Conservation (phyloP, 2,113 vertebrate species). For the Bujurquina vittata region DNA sequence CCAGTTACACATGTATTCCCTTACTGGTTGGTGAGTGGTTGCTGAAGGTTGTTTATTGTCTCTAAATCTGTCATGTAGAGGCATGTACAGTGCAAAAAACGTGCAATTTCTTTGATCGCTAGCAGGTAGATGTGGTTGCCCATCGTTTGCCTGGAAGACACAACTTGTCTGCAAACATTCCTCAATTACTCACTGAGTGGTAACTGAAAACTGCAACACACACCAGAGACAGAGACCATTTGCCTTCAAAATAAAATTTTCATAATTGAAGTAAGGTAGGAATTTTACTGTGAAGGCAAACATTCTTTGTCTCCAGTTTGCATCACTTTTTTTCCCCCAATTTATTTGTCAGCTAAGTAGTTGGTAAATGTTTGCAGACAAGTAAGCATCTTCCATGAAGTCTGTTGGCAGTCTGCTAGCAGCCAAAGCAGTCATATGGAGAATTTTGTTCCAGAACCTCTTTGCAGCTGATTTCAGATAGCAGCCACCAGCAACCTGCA, state of each 20-base stretch:
- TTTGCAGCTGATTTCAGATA: background rate
- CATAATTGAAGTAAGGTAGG: too few species aligned
- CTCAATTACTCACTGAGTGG: background rate
- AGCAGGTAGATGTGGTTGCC: background rate
- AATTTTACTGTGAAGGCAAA: too few species aligned
- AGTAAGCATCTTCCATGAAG: fast-evolving
- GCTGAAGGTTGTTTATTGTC: background rate
- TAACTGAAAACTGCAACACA: background rate
- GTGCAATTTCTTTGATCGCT: too few species aligned
- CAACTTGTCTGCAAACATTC: background rate
- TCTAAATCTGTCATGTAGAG: background rate
- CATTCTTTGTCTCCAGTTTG: background rate
- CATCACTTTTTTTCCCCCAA: background rate
- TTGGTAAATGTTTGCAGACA: background rate
- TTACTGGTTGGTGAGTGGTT: background rate
- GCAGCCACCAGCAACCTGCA: background rate
- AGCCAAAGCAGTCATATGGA: background rate
- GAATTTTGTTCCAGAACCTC: background rate
- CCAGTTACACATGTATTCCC: too few species aligned
- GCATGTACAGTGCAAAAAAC: background rate
- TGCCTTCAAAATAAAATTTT: too few species aligned
- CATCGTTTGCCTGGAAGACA: background rate
- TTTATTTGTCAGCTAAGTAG: background rate
- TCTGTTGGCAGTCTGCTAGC: background rate
- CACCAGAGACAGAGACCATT: too few species aligned